Percentiles rank a stretch among this genome's conserved stretches.
Conservation (phyloP, 2,797 vertebrate genomes). For the Nothura maculosa region DNA sequence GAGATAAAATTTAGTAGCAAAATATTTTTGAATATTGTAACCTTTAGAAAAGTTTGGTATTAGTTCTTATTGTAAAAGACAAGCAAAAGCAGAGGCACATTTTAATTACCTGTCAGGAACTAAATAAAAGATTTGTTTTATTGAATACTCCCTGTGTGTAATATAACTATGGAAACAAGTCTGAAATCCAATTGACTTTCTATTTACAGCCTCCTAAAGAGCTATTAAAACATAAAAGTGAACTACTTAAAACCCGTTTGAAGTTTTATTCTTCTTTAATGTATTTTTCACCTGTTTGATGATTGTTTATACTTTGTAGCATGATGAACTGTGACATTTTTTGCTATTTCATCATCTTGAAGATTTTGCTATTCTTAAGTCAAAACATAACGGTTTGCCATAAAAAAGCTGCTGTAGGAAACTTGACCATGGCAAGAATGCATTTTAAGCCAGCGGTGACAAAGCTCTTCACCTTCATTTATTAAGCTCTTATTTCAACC, state of each 20-base stretch:
- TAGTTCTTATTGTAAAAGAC: slow-evolving; percentile 67
- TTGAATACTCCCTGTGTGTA: slow-evolving; percentile 81
- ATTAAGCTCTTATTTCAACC: background rate
- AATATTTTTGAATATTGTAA: slow-evolving; percentile 69
- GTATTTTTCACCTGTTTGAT: slow-evolving; percentile 72
- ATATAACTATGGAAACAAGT: slow-evolving; percentile 81
- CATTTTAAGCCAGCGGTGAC: slow-evolving; percentile 10
- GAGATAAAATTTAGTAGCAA: slow-evolving; percentile 77
- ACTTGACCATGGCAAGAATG: background rate
- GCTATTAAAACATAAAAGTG: slow-evolving; percentile 73
- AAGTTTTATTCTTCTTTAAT: slow-evolving; percentile 77
- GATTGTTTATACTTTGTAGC: slow-evolving; percentile 59
- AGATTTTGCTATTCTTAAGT: slow-evolving; percentile 48
- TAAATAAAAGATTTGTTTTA: slow-evolving; percentile 86
- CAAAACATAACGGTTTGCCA: slow-evolving; percentile 32
- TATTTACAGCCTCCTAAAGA: slow-evolving; percentile 82
- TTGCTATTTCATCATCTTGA: slow-evolving; percentile 29
- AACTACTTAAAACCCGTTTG: slow-evolving; percentile 72
- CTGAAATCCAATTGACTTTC: slow-evolving; percentile 80
- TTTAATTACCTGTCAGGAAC: slow-evolving; percentile 85
- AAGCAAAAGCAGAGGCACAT: slow-evolving; percentile 74
- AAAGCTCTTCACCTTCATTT: background rate
- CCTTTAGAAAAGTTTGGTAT: slow-evolving; percentile 68
- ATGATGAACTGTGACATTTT: slow-evolving; percentile 68
- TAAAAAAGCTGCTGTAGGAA: background rate